phyloP scores from a whole-genome alignment of 2,113 vertebrate species.

The Numenius arquata region DNA sequence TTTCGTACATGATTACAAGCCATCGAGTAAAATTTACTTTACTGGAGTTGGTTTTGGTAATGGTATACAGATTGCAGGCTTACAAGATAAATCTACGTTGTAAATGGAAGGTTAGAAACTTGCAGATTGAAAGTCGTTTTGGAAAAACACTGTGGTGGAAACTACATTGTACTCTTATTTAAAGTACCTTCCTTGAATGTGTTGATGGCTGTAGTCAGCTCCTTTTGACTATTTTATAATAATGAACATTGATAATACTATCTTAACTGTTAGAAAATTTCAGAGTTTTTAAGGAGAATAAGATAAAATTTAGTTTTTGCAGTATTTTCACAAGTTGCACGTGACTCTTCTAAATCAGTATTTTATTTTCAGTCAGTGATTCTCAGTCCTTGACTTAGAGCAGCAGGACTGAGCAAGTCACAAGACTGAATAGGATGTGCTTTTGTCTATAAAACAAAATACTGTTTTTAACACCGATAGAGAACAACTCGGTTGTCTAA shows the following conservation, averaged over 20 bases:
- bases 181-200: background rate
- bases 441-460: background rate
- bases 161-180: background rate
- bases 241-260: background rate
- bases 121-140: background rate
- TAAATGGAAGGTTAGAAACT: background rate
- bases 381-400: background rate
- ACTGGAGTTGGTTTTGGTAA: background rate
- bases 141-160: background rate
- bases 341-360: background rate
- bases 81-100: background rate
- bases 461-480: background rate
- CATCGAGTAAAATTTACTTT: background rate
- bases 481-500: background rate
- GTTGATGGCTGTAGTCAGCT: background rate
- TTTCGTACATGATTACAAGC: background rate
- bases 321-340: background rate
- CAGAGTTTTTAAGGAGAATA: background rate
- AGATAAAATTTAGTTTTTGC: background rate
- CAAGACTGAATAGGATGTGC: background rate
- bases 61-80: background rate
- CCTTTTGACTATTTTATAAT: background rate
- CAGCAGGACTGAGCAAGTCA: background rate
- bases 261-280: background rate
- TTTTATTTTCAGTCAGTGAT: background rate